phyloP scores from a whole-genome alignment of 1,140 invertebrate genomes.

The Protaetia brevitarsis region DNA sequence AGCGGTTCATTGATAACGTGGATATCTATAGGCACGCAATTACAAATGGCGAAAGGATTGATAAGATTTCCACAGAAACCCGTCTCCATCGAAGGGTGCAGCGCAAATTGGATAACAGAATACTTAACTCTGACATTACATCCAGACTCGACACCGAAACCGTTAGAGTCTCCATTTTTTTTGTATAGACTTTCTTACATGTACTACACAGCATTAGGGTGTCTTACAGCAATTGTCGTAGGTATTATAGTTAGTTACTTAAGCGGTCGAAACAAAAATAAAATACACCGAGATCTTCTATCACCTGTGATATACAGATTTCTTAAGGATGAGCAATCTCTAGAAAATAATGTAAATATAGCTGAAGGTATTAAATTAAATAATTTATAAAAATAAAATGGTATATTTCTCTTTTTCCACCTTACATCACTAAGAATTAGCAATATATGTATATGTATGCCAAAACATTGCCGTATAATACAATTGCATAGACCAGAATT shows the following conservation, averaged over 20 bases:
- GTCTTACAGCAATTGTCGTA: constrained; percentile 62
- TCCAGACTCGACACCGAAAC: constrained; percentile 19
- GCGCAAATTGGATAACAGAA: constrained; percentile 49
- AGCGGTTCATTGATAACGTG: constrained; percentile 72
- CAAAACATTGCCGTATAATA: too few species aligned
- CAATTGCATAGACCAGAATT: too few species aligned
- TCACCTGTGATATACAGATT: constrained; percentile 46
- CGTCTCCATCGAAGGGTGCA: constrained; percentile 60
- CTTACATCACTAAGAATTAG: too few species aligned
- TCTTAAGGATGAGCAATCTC: constrained; percentile 27
- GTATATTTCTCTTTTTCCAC: constrained; percentile 5
- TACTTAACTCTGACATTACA: constrained; percentile 36
- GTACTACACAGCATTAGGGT: constrained; percentile 67
- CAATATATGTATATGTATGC: too few species aligned
- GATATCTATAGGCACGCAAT: constrained; percentile 82
- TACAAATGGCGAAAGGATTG: constrained; percentile 62
- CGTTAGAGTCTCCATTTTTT: constrained; percentile 46
- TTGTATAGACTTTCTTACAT: constrained; percentile 64
- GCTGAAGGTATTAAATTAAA: constrained; percentile 22
- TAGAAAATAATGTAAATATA: constrained; percentile 20
- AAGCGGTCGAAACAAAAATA: constrained; percentile 38
- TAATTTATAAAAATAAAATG: constrained; percentile 11
- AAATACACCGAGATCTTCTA: constrained; percentile 46
- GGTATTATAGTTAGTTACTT: constrained; percentile 54
- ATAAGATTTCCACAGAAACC: constrained; percentile 59